These are phyloP conservation scores for Crocuta crocuta DNA, from an alignment of 2,113 vertebrate genomes.

Conservation along the genomic window DNA sequence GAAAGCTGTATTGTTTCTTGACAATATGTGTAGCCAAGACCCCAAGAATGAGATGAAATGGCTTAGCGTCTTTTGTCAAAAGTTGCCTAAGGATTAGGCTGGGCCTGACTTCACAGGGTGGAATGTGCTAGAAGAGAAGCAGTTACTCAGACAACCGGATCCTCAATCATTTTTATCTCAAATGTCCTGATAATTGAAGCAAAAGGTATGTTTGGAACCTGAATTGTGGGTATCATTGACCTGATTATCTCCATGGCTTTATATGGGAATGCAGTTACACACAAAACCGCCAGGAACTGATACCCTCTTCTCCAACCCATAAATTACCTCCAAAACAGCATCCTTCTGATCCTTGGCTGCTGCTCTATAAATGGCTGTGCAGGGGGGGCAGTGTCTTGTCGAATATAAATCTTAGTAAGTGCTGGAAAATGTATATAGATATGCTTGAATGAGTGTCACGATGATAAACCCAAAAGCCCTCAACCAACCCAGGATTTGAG, in stretches of 20 bases:
- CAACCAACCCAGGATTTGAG: constrained; percentile 22
- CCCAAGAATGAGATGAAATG: constrained; percentile 35
- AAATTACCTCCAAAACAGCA: constrained; percentile 78
- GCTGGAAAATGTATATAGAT: constrained; percentile 22
- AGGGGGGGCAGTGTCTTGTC: constrained; percentile 63
- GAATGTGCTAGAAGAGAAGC: neutral
- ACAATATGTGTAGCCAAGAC: neutral
- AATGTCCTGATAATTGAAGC: neutral
- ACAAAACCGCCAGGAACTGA: neutral
- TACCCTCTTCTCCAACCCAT: neutral
- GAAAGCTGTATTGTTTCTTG: neutral
- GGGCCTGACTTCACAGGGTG: neutral
- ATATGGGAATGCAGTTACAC: neutral
- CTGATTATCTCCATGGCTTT: neutral
- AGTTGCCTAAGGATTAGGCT: neutral
- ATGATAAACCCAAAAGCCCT: neutral
- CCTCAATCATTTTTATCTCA: neutral
- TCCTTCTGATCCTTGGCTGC: constrained; percentile 68
- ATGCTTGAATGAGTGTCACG: neutral
- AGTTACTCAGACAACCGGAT: neutral
- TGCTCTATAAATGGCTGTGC: constrained; percentile 72
- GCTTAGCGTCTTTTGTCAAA: neutral
- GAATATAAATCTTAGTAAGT: constrained; percentile 79
- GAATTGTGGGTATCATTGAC: neutral
- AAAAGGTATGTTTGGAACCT: neutral